phyloP scores from a whole-genome alignment of 1,140 invertebrate genomes.

The Atta texana region DNA sequence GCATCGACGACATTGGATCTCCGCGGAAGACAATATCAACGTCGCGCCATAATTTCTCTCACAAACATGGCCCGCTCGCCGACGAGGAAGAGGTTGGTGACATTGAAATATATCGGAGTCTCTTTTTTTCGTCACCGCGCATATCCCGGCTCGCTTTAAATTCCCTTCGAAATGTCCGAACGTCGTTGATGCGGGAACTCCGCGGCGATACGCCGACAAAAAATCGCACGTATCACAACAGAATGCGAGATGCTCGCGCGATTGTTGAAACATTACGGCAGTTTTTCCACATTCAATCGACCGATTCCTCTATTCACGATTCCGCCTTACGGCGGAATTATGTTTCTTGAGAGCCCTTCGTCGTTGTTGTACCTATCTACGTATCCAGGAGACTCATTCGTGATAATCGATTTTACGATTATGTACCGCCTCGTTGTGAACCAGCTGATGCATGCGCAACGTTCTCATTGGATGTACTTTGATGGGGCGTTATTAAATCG shows the following conservation, averaged over 20 bases:
- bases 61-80: conserved; percentile 41
- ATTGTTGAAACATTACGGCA: conserved; percentile 22
- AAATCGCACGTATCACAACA: conserved; percentile 13
- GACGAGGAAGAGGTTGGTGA: conserved; percentile 45
- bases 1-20: conserved; percentile 5
- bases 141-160: conserved; percentile 57
- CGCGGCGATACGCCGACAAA: conserved; percentile 19
- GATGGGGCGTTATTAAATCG: conserved; percentile 3
- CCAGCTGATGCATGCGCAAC: background rate
- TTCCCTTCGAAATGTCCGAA: conserved; percentile 52
- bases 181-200: background rate
- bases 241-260: background rate
- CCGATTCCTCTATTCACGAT: background rate
- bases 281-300: conserved; percentile 28
- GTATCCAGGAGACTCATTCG: conserved; percentile 23
- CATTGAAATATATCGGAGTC: conserved; percentile 37
- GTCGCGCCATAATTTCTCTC: conserved; percentile 27
- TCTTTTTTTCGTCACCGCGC: background rate
- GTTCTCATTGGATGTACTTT: conserved; percentile 15
- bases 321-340: conserved; percentile 22
- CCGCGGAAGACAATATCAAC: conserved; percentile 43
- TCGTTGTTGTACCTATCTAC: background rate
- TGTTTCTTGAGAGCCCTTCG: background rate
- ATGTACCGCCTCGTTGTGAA: background rate
- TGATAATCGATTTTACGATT: conserved; percentile 50